Evolutionary conservation across 2,888 invertebrate genomes (phyloP).

Genomic region (Polylopha cassiicola): DNA sequence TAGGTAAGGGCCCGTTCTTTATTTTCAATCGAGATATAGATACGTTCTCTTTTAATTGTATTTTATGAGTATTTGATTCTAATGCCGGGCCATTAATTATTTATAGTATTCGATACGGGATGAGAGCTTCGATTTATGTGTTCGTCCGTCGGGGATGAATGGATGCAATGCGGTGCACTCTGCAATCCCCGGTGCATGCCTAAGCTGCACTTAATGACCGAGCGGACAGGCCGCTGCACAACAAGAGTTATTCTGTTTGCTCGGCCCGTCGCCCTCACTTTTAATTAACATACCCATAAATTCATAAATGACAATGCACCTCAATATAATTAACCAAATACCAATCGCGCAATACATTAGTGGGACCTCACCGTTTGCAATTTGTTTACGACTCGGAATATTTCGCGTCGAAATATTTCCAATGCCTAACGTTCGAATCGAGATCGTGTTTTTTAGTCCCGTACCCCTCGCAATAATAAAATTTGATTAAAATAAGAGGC

Average conservation of each 20-base stretch:
- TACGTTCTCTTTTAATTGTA: slow-evolving; percentile 75
- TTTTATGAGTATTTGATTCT: slow-evolving; percentile 78
- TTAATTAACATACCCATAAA: slow-evolving; percentile 23
- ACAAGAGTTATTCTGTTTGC: slow-evolving; percentile 20
- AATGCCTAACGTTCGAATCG: slow-evolving; percentile 43
- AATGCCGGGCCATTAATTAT: slow-evolving; percentile 75
- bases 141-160: slow-evolving; percentile 55
- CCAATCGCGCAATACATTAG: slow-evolving; percentile 21
- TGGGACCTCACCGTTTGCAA: slow-evolving; percentile 37
- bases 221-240: too few species aligned
- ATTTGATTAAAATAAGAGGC: slow-evolving; percentile 64
- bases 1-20: slow-evolving; percentile 69
- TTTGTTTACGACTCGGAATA: slow-evolving; percentile 46
- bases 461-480: slow-evolving; percentile 55
- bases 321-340: slow-evolving; percentile 23
- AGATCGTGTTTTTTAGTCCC: slow-evolving; percentile 44
- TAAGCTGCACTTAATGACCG: slow-evolving; percentile 29
- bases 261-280: slow-evolving; percentile 20
- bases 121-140: slow-evolving; percentile 68
- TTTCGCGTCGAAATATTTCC: slow-evolving; percentile 44
- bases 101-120: slow-evolving; percentile 75
- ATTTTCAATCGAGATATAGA: slow-evolving; percentile 68
- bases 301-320: slow-evolving; percentile 22
- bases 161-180: slow-evolving; percentile 38
- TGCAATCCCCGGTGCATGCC: slow-evolving; percentile 20